Percentiles rank a stretch among this genome's conserved stretches.
phyloP scores from a whole-genome alignment of 2,113 vertebrate species.

The Cyprichromis sp. region DNA sequence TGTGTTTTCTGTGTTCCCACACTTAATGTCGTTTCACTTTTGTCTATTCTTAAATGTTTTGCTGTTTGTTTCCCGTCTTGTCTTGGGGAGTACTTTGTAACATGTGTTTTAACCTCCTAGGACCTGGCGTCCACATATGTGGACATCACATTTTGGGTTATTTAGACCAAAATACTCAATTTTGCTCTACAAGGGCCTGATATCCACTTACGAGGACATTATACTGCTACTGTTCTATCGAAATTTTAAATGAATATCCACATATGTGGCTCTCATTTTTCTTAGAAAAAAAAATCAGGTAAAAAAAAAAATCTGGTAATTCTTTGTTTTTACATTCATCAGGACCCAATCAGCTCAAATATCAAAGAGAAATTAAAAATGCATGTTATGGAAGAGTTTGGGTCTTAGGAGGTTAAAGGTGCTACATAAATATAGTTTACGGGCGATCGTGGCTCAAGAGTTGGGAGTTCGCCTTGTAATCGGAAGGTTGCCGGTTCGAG shows the following conservation, averaged over 20 bases:
- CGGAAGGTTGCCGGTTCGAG: too few species aligned
- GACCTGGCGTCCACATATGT: accelerated
- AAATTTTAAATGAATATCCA: background rate
- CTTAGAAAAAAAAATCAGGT: background rate
- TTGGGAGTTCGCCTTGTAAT: too few species aligned
- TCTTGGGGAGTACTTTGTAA: background rate
- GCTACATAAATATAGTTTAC: background rate
- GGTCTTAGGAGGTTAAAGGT: background rate
- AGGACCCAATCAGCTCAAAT: background rate
- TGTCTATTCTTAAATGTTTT: background rate
- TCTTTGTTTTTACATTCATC: background rate
- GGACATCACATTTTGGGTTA: background rate
- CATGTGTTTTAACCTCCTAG: background rate
- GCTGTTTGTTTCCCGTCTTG: background rate
- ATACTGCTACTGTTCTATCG: accelerated
- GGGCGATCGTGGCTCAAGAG: too few species aligned
- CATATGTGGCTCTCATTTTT: background rate
- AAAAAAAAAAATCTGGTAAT: background rate
- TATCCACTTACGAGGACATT: background rate
- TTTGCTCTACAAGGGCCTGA: background rate
- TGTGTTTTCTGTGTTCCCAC: background rate
- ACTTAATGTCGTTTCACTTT: background rate
- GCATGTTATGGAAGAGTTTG: background rate
- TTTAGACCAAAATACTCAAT: accelerated
- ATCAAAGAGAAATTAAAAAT: background rate